Evolutionary conservation across 2,888 invertebrate species (phyloP).

Genomic region (Adelognathus sp.): DNA sequence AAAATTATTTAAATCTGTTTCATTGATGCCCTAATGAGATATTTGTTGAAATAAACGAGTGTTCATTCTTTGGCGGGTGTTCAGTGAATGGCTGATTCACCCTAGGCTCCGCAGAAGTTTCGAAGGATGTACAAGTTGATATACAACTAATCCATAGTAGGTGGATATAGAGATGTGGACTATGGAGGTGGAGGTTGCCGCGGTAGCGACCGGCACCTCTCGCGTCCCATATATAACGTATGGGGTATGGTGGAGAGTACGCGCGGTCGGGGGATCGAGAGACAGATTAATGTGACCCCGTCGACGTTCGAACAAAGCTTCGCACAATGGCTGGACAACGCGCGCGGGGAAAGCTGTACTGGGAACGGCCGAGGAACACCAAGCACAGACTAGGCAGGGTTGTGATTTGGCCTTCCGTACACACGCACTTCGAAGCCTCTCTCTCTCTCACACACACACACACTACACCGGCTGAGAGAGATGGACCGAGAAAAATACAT

Average conservation of each 20-base stretch:
- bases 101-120: neutral
- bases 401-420: constrained; percentile 1
- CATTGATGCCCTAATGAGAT: too few relatives aligned
- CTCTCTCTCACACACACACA: constrained; percentile 29
- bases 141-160: constrained; percentile 45
- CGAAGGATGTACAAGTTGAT: constrained; percentile 17
- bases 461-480: constrained; percentile 28
- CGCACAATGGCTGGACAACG: constrained; percentile 77
- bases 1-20: too few relatives aligned
- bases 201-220: constrained; percentile 31
- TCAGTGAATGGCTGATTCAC: too few relatives aligned
- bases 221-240: constrained; percentile 43
- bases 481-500: constrained; percentile 27
- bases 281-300: constrained; percentile 80
- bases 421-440: neutral
- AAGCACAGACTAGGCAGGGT: constrained; percentile 2
- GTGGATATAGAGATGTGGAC: constrained; percentile 27
- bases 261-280: constrained; percentile 66
- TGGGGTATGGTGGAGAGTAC: constrained; percentile 27
- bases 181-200: neutral
- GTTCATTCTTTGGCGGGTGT: too few relatives aligned
- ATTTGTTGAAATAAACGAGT: too few relatives aligned
- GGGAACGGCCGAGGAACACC: constrained; percentile 56
- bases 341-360: constrained; percentile 68
- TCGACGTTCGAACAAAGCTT: constrained; percentile 79